Percentiles rank a stretch among this genome's conserved stretches.
Evolutionary conservation across 2,113 vertebrate species (phyloP).

Genomic region (Bambusicola thoracicus): DNA sequence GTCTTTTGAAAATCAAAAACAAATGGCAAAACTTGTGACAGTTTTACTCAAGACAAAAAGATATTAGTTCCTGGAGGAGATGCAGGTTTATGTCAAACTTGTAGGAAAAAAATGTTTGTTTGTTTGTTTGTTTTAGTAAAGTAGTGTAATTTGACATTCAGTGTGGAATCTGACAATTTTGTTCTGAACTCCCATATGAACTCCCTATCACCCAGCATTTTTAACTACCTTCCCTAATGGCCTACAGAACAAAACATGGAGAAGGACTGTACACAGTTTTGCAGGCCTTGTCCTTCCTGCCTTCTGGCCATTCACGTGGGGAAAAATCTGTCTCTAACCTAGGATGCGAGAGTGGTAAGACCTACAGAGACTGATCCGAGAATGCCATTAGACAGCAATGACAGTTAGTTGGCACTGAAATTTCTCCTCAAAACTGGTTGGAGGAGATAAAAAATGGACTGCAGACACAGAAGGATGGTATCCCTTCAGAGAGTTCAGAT

Average conservation of each 20-base stretch:
- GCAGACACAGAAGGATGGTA: neutral
- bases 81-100: neutral
- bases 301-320: accelerated
- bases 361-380: accelerated
- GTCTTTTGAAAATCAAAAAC: neutral
- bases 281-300: neutral
- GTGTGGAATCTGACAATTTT: neutral
- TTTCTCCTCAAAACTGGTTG: neutral
- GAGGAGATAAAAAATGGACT: neutral
- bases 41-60: neutral
- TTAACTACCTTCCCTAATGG: neutral
- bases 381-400: accelerated
- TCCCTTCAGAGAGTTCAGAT: neutral
- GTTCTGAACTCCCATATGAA: neutral
- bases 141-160: no score
- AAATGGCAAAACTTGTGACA: neutral
- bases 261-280: neutral
- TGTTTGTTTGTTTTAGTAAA: neutral
- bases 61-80: neutral
- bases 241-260: neutral
- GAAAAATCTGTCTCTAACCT: accelerated
- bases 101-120: neutral
- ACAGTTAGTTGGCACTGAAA: neutral
- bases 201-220: neutral
- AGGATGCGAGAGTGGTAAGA: neutral